phyloP scores from a whole-genome alignment of 1,140 invertebrate genomes.

The Drosophila mojavensis region DNA sequence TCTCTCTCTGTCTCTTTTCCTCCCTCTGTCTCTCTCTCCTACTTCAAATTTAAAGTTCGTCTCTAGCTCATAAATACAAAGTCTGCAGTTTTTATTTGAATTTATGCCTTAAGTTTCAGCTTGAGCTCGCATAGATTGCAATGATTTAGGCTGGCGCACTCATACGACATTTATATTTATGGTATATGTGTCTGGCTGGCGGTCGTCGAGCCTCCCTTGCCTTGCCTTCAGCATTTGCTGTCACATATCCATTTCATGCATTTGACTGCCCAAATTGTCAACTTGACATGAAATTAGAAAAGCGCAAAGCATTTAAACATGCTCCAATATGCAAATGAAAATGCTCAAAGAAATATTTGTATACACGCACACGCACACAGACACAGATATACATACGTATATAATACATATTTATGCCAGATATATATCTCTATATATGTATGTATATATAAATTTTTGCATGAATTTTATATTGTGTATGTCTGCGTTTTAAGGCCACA shows the following conservation, averaged over 20 bases:
- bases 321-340: slow-evolving; percentile 54
- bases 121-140: slow-evolving; percentile 12
- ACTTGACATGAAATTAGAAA: slow-evolving; percentile 77
- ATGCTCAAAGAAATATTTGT: slow-evolving; percentile 49
- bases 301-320: slow-evolving; percentile 71
- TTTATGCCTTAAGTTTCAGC: slow-evolving; percentile 15
- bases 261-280: slow-evolving; percentile 75
- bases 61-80: slow-evolving; percentile 4
- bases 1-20: too few relatives aligned
- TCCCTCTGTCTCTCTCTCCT: too few relatives aligned
- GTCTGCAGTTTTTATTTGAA: slow-evolving; percentile 21
- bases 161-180: slow-evolving; percentile 35
- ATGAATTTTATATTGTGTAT: slow-evolving; percentile 67
- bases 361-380: background rate
- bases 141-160: slow-evolving; percentile 2
- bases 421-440: background rate
- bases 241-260: slow-evolving; percentile 59
- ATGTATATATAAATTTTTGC: slow-evolving; percentile 53
- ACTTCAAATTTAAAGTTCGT: too few relatives aligned
- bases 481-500: slow-evolving; percentile 63
- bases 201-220: background rate
- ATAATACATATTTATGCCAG: slow-evolving; percentile 23
- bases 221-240: slow-evolving; percentile 41
- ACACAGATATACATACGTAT: background rate
- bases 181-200: slow-evolving; percentile 14